Conservation (phyloP, 2,888 invertebrate species). For the Leucophenga maculata region DNA sequence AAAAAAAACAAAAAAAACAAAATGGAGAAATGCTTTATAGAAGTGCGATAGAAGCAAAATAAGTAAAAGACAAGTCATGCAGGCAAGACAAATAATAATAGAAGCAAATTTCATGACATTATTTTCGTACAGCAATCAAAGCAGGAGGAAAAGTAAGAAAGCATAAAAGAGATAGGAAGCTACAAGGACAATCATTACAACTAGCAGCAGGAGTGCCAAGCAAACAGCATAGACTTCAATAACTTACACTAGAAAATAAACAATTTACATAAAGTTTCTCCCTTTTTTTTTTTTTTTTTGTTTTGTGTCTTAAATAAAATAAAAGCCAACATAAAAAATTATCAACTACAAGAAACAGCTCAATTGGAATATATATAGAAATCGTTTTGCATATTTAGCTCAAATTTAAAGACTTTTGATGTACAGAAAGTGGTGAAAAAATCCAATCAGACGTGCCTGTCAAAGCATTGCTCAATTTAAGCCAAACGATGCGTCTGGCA, state of each 20-base stretch:
- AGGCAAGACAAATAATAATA: constrained; percentile 7
- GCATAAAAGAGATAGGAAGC: neutral
- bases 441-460: neutral
- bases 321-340: neutral
- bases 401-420: neutral
- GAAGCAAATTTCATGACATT: constrained; percentile 10
- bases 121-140: constrained; percentile 15
- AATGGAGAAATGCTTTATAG: neutral
- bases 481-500: neutral
- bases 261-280: constrained; percentile 36
- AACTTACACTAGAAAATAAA: constrained; percentile 27
- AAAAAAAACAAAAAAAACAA: constrained; percentile 10
- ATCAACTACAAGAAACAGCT: neutral
- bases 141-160: neutral
- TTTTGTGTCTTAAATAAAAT: neutral
- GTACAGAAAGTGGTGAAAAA: neutral
- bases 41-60: too few species aligned
- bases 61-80: too few species aligned
- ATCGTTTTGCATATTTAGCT: neutral
- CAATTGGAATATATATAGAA: neutral
- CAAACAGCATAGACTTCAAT: neutral
- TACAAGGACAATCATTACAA: neutral
- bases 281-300: neutral
- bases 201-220: neutral
- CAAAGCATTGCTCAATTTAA: too few species aligned